phyloP scores from a whole-genome alignment of 2,113 vertebrate species.

The Neoarius graeffei region DNA sequence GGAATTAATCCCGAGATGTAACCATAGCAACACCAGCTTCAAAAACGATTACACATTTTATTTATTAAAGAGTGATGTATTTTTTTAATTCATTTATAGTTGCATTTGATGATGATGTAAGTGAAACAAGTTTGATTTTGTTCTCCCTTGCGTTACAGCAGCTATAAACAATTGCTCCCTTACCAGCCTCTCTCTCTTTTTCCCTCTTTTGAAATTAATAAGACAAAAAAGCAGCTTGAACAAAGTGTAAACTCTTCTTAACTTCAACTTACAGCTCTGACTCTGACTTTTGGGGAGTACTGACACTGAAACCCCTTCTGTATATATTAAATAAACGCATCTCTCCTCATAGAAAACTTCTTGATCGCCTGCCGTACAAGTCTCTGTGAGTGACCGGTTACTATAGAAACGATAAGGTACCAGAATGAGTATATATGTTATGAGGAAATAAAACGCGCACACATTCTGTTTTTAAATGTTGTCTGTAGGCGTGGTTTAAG shows the following conservation, averaged over 20 bases:
- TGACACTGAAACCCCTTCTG: background rate
- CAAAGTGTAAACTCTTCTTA: background rate
- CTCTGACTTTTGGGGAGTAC: background rate
- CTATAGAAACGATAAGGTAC: background rate
- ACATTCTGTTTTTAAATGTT: background rate
- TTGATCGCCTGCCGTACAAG: too few species aligned
- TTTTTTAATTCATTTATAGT: too few species aligned
- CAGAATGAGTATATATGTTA: background rate
- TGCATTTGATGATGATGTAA: too few species aligned
- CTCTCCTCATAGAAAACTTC: background rate
- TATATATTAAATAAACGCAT: background rate
- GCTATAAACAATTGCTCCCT: background rate
- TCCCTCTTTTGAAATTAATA: background rate
- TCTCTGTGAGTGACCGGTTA: background rate
- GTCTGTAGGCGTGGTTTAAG: background rate
- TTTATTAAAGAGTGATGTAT: background rate
- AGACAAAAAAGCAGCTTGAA: background rate
- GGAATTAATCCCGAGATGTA: background rate
- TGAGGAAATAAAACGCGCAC: background rate
- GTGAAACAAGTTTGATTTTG: too few species aligned
- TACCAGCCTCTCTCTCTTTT: too few species aligned
- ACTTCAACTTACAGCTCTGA: background rate
- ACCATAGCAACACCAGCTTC: too few species aligned
- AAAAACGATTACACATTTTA: background rate
- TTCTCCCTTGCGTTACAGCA: too few species aligned